Evolutionary conservation across 2,888 invertebrate species (phyloP), one percentile per base, ranked within the genome.

Genomic region (Rhyacophila evoluta): DNA sequence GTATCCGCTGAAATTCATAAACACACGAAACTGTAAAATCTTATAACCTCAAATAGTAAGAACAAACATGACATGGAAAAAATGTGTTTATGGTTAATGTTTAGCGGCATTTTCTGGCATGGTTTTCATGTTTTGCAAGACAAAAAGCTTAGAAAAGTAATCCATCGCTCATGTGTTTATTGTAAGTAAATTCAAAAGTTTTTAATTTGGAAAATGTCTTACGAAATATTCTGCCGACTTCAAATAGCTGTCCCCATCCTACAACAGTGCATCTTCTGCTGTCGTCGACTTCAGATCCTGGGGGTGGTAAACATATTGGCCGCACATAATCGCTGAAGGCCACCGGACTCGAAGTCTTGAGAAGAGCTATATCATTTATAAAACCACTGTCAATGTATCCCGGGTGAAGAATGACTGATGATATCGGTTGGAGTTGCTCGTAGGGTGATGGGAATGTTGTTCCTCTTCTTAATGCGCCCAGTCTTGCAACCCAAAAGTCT

Each of bases 181-280:
- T n/a, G n/a, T n/a, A n/a, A n/a, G n/a, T n/a, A n/a, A n/a, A n/a
- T n/a, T n/a, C n/a, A n/a, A n/a, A n/a, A n/a, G n/a, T n/a, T n/a
- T n/a, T n/a, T n/a, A n/a, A 38, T 27, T 38, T 75, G 86, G 10
- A 19, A 25, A 19, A 19, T 19, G 55, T 19, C 94, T 93, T 88
- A 95, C 95, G 95, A 85, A 95, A 95, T 77, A 95, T 93, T 80
- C 94, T 89, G 75, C 94, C 94, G 80, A 94, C 92, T 87, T 95
- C 95, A 84, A 93, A 94, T 0, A 95, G 89, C 85, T 95, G 95
- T 29, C 95, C 95, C 95, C 95, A 95, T 3, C 95, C 95, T 11
- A 95, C 92, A 15, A 95, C 94, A 0, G 95, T 95, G 85, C 95
- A 95, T 82, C 92, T 90, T 0, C 91, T 89, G 0, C 94, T 94